phyloP scores from a whole-genome alignment of 2,113 vertebrate species.

The cat (Felis catus) region DNA sequence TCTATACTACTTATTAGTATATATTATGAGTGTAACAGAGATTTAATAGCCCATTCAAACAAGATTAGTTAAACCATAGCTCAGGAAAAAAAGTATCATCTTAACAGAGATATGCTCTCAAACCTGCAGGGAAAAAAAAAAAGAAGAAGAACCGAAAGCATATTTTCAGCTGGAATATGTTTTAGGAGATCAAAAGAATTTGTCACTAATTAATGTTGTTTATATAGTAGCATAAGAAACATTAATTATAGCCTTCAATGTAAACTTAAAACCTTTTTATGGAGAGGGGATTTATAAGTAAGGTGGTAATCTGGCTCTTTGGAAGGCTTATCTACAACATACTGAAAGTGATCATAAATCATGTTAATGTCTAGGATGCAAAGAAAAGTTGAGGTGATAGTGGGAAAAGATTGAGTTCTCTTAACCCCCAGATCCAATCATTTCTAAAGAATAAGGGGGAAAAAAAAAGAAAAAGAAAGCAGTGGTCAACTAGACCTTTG shows the following conservation, averaged over 20 bases:
- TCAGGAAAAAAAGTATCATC: constrained; percentile 79
- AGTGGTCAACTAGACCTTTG: constrained; percentile 95
- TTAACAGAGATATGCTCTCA: constrained; percentile 82
- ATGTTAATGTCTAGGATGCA: constrained; percentile 81
- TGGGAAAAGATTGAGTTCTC: constrained; percentile 83
- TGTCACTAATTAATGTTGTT: constrained; percentile 86
- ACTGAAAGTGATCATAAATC: constrained; percentile 87
- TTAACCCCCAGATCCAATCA: constrained; percentile 87
- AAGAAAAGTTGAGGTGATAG: constrained; percentile 83
- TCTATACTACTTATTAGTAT: constrained; percentile 88
- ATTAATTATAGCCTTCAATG: constrained; percentile 86
- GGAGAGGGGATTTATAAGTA: constrained; percentile 84
- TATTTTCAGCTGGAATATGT: constrained; percentile 82
- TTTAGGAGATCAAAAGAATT: constrained; percentile 85
- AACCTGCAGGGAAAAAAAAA: constrained; percentile 67
- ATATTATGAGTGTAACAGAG: constrained; percentile 85
- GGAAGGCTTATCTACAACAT: constrained; percentile 83
- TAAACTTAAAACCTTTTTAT: constrained; percentile 84
- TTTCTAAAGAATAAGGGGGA: constrained; percentile 81
- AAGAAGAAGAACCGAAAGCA: constrained; percentile 69
- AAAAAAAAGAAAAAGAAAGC: constrained; percentile 81
- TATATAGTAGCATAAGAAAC: constrained; percentile 85
- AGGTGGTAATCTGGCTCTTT: constrained; percentile 86
- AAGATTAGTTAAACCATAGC: constrained; percentile 86
- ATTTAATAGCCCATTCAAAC: constrained; percentile 88